Evolutionary conservation across 1,140 invertebrate genomes (phyloP).

Genomic region (Papilio aristodemus): DNA sequence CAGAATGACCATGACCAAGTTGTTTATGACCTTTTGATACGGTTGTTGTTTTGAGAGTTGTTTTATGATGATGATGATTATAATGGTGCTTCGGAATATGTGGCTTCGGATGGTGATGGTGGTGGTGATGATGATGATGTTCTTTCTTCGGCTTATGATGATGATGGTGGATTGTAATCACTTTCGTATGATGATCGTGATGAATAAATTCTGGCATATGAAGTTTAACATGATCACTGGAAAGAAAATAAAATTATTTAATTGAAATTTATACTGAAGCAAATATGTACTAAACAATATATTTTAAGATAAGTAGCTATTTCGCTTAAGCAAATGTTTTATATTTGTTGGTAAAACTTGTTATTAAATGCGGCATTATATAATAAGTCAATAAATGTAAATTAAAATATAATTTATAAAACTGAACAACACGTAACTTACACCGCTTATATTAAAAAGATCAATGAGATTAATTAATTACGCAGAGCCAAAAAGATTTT

Average conservation of each 20-base stretch:
- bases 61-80: slow-evolving; percentile 63
- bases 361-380: no score
- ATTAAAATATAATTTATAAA: not conserved
- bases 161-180: slow-evolving; percentile 80
- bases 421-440: not conserved
- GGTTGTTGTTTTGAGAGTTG: slow-evolving; percentile 53
- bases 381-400: not conserved
- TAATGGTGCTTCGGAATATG: slow-evolving; percentile 57
- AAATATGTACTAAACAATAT: no score
- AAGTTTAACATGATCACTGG: slow-evolving; percentile 81
- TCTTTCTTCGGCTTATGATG: slow-evolving; percentile 74
- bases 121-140: slow-evolving; percentile 76
- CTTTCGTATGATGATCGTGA: slow-evolving; percentile 81
- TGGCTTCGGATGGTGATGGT: slow-evolving; percentile 69
- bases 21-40: slow-evolving; percentile 45
- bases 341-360: no score
- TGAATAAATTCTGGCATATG: slow-evolving; percentile 82
- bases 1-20: slow-evolving; percentile 58
- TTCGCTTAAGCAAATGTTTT: no score
- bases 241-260: slow-evolving; percentile 46
- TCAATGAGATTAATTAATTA: not conserved
- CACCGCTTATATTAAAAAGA: not conserved
- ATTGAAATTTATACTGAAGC: slow-evolving; percentile 1
- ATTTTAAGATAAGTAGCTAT: no score
- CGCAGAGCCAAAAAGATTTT: not conserved